These are phyloP conservation scores for Sporophila hypoxantha DNA, from an alignment of 2,113 vertebrate genomes.

Conservation along the genomic window DNA sequence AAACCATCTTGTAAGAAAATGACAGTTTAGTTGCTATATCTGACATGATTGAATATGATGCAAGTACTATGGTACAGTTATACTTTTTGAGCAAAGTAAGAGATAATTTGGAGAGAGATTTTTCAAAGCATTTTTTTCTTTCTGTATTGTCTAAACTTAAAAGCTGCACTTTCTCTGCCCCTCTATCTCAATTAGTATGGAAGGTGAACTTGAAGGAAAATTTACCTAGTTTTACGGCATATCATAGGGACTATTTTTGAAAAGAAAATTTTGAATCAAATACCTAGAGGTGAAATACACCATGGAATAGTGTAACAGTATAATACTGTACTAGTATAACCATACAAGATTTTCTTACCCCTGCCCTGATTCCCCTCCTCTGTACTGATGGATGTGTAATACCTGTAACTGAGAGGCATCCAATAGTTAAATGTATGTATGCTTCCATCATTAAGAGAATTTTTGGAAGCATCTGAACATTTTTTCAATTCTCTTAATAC, in stretches of 20 bases:
- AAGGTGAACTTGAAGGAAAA: conserved; percentile 61
- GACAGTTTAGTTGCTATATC: not conserved
- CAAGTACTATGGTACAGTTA: not conserved
- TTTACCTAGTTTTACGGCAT: not conserved
- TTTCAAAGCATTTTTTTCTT: not conserved
- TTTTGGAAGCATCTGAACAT: conserved; percentile 25
- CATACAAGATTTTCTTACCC: not conserved
- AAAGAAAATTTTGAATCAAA: not conserved
- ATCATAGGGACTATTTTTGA: conserved; percentile 34
- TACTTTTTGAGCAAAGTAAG: not conserved
- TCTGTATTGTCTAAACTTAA: not conserved
- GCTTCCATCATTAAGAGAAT: conserved; percentile 39
- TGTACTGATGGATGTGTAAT: conserved; percentile 43
- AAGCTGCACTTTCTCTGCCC: not conserved
- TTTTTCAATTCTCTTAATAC: conserved; percentile 27
- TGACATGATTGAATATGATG: not conserved
- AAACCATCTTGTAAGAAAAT: not conserved
- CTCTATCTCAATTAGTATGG: conserved; percentile 48
- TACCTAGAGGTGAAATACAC: not conserved
- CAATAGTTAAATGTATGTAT: conserved; percentile 37
- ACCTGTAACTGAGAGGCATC: conserved; percentile 58
- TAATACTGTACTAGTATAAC: not conserved
- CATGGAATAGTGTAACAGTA: not conserved
- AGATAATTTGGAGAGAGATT: not conserved
- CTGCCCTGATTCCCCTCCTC: not conserved